Base-by-base conservation (phyloP, 2,888 invertebrate genomes). In the Cerastis leucographa region DNA sequence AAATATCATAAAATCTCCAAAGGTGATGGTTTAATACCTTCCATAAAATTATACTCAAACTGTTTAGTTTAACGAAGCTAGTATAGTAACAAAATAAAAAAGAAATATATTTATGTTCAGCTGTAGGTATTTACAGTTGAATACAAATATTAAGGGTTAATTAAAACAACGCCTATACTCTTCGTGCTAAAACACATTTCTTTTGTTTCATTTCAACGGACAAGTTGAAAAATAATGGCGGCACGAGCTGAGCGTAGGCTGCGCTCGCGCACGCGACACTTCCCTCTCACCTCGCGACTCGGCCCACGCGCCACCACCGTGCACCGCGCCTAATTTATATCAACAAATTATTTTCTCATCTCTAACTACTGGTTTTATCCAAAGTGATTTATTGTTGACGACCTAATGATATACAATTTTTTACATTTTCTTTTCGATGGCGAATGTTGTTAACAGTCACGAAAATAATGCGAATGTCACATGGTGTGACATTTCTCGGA, bases 341-440 rank as follows among this genome's bases (percentile, higher is more conserved):
- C 92, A 94, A 94, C 93, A 94, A 94, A 94, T 94, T 93, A 94
- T 93, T 93, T 93, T 94, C 93, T 90, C 94, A 94, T 93, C 93
- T 93, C 90, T 91, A 93, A 94, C 95, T 95, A 94, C 95, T 94
- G 95, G 93, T 94, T 93, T 94, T 92, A 89, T 91, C 88, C 87
- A 87, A 84, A 71, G 88, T 91, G 91, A 92, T 92, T 91, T 91
- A 90, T 90, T 84, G 80, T 84, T 89, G 89, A 89, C 86, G 80
- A 88, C 86, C 79, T 77, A 80, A 79, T 81, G 76, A 83, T 84
- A 86, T 87, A 85, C 79, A 81, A 19, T 83, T 75, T 89, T 87
- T 87, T 81, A 76, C 80, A 87, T 89, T 89, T 86, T 86, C 85
- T 81, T 86, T 85, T 82, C 83, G 75, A 77, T 82, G 56, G 71